Evolutionary conservation across 2,113 vertebrate genomes (phyloP), one percentile per base, ranked within the genome.

Genomic region (Oreocharis arfaki): DNA sequence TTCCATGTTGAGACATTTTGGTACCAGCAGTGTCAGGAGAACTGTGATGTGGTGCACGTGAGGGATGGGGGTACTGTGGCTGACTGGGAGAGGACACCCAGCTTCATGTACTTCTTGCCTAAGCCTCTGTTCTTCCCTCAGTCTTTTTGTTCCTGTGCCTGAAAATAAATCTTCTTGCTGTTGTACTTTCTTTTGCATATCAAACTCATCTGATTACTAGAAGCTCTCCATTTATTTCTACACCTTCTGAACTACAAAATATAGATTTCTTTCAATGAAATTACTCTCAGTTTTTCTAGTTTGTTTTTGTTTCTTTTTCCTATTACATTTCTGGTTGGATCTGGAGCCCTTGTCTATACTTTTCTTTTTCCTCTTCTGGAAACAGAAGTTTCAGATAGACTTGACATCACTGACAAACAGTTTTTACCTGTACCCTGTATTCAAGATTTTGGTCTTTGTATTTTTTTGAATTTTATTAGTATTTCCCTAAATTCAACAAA

Each of bases 41-140:
- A 47, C 7, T 63, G 39, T 3, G 1, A 53, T n/a, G 23, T 67
- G 17, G 14, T 13, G 7, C n/a, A 44, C 0, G 0, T 46, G 37
- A 80, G 33, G 47, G 22, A 44, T 13, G 4, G 11, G 23, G 13
- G 9, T 4, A n/a, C 19, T 46, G 18, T n/a, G 53, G 33, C 35
- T 93, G 33, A 16, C 17, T 15, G 28, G 10, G 12, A 16, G 27
- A 70, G 6, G 23, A 70, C 55, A 37, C 20, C 26, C 69, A 89
- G 18, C 32, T 69, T 59, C 59, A 68, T 2, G 1, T 37, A 19
- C 13, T 53, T 47, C 37, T 82, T 84, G 63, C 10, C 53, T 65
- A 68, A 89, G 20, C 13, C 13, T 33, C 30, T 52, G 53, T 83
- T 76, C 49, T 71, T 83, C 79, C 27, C 14, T 64, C 39, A 53